Conservation (phyloP, 2,888 invertebrate genomes). For the Trichogramma evanescens region DNA sequence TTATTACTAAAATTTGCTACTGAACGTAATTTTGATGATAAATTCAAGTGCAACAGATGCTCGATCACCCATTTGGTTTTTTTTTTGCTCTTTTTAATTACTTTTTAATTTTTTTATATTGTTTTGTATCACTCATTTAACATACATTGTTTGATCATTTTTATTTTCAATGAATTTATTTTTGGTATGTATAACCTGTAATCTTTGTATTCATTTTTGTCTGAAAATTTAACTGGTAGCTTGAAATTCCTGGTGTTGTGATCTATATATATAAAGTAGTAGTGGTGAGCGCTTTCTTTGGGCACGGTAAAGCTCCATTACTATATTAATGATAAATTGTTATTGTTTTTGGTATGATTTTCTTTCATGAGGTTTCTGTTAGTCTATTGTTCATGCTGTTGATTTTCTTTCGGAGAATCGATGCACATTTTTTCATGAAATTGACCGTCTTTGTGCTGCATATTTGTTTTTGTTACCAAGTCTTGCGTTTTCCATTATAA, state of each 20-base stretch:
- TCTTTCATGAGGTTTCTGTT: conserved; percentile 11
- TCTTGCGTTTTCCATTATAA: conserved; percentile 6
- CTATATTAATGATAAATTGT: conserved; percentile 24
- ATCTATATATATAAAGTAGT: conserved; percentile 27
- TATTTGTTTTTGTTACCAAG: conserved; percentile 20
- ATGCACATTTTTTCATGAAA: conserved; percentile 33
- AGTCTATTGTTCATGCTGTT: conserved; percentile 10
- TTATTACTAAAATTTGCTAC: conserved; percentile 19
- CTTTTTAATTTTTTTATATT: conserved; percentile 1
- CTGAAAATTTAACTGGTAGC: conserved; percentile 31
- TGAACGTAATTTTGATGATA: too few species aligned
- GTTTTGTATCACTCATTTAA: conserved; percentile 5
- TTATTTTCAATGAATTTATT: too few species aligned
- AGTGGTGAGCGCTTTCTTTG: conserved; percentile 41
- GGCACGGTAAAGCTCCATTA: conserved; percentile 41
- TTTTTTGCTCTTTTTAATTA: conserved; percentile 4
- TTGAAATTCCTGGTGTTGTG: conserved; percentile 44
- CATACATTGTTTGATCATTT: background rate
- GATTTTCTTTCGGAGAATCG: conserved; percentile 27
- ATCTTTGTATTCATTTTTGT: conserved; percentile 27
- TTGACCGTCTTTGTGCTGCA: conserved; percentile 22
- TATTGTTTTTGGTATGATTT: conserved; percentile 23
- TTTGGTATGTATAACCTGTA: conserved; percentile 26
- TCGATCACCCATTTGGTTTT: conserved; percentile 1
- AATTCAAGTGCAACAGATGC: background rate